Conservation (phyloP, 2,888 invertebrate species). For the Pseudococcus viburni region DNA sequence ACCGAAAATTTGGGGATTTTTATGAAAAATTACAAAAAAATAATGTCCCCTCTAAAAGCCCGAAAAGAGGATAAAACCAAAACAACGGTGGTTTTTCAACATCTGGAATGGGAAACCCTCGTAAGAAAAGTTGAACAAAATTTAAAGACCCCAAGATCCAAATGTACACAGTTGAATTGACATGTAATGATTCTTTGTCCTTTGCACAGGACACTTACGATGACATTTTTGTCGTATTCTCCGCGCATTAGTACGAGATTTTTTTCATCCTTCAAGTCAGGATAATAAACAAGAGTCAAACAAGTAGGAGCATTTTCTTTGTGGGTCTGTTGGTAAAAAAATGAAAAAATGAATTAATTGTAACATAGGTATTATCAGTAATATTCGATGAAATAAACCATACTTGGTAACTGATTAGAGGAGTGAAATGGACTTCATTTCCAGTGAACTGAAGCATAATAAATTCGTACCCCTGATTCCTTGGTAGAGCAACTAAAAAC, state of each 20-base stretch:
- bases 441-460: constrained; percentile 83
- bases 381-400: not conserved
- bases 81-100: too few relatives aligned
- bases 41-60: too few relatives aligned
- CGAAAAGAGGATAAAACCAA: too few relatives aligned
- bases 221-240: constrained; percentile 85
- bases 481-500: constrained; percentile 86
- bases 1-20: too few relatives aligned
- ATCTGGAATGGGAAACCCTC: too few relatives aligned
- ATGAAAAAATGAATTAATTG: not conserved
- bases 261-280: constrained; percentile 80
- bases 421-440: constrained; percentile 86
- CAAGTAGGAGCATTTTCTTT: constrained; percentile 92
- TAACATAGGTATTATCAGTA: not conserved
- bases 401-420: constrained; percentile 83
- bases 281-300: constrained; percentile 84
- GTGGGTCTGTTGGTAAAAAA: constrained; percentile 74
- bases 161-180: too few relatives aligned
- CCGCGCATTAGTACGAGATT: constrained; percentile 87
- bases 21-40: too few relatives aligned
- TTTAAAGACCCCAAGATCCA: too few relatives aligned
- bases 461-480: constrained; percentile 89
- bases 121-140: too few relatives aligned
- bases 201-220: constrained; percentile 70
- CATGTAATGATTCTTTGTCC: too few relatives aligned